Conservation (phyloP, 2,113 vertebrate species). For the Equus quagga region DNA sequence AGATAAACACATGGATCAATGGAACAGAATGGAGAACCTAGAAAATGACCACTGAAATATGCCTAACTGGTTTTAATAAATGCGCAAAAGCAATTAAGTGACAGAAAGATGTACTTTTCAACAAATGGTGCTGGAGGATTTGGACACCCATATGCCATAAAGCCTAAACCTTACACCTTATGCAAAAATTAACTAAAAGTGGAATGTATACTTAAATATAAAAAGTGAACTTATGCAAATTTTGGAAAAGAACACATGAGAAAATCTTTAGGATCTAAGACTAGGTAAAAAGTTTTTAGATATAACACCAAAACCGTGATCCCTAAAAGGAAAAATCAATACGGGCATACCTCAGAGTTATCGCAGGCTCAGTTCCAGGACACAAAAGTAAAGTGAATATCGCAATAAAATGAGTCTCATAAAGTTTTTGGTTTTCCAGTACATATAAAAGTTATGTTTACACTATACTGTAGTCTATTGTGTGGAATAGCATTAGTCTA, state of each 20-base stretch:
- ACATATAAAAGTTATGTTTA: too few species aligned
- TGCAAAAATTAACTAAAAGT: not conserved
- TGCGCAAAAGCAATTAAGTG: not conserved
- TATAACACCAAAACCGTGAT: not conserved
- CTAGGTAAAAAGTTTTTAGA: not conserved
- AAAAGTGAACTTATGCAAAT: not conserved
- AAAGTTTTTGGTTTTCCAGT: too few species aligned
- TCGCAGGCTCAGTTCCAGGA: too few species aligned
- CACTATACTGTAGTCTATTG: too few species aligned
- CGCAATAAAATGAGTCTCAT: too few species aligned
- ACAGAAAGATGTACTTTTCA: not conserved
- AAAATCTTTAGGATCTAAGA: not conserved
- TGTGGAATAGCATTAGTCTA: too few species aligned
- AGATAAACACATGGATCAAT: not conserved
- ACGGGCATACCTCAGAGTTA: too few species aligned
- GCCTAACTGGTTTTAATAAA: not conserved
- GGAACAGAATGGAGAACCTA: not conserved
- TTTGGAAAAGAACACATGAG: not conserved
- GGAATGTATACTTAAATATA: not conserved
- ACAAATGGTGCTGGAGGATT: not conserved
- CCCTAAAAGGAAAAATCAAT: not conserved
- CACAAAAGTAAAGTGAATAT: too few species aligned
- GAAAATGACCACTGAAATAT: not conserved
- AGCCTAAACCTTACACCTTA: not conserved
- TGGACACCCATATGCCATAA: not conserved